A percentile compares a stretch with the other conserved stretches of the same genome.
These are phyloP conservation scores for Norana najaformis DNA, from an alignment of 2,888 invertebrate species.

Conservation along the genomic window DNA sequence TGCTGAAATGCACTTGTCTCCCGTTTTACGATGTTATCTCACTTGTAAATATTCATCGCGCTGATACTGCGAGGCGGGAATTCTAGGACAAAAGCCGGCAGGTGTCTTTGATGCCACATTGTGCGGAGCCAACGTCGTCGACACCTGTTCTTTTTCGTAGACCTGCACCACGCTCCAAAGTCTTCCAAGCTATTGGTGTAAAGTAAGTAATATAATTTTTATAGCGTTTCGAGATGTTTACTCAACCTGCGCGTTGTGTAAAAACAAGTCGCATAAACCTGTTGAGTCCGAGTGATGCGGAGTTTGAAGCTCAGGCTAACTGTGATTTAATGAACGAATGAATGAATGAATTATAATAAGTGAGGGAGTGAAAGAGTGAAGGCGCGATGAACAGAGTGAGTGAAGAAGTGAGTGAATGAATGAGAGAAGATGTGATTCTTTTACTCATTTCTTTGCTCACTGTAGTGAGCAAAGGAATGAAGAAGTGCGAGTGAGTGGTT, in stretches of 20 bases:
- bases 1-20: background rate
- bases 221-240: background rate
- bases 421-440: background rate
- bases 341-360: background rate
- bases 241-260: no score
- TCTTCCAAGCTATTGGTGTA: background rate
- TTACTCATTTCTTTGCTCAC: no score
- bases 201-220: background rate
- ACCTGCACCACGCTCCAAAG: background rate
- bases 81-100: background rate
- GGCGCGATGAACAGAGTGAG: background rate
- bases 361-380: background rate
- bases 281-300: background rate
- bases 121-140: background rate
- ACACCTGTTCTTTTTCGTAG: background rate
- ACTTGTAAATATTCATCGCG: background rate
- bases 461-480: background rate
- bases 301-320: background rate
- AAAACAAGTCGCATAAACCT: background rate
- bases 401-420: background rate
- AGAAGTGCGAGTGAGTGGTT: no score
- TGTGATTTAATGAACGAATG: background rate
- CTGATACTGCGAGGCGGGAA: background rate
- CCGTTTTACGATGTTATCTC: constrained; percentile 5
- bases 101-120: background rate